Base-by-base conservation (phyloP, 2,113 vertebrate genomes). In the Eptatretus burgeri region DNA sequence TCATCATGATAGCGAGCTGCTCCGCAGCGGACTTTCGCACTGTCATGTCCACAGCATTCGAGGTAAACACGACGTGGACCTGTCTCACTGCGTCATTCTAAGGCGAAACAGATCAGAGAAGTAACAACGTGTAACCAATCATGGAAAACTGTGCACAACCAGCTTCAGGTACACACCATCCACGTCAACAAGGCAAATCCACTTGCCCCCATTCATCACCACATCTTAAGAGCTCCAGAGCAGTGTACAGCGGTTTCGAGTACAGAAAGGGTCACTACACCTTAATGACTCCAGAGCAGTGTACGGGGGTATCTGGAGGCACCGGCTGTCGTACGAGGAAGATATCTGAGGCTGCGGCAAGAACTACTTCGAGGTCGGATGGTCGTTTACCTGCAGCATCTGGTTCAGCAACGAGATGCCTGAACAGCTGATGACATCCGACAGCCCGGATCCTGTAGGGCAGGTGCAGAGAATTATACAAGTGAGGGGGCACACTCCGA, bases 21-120 rank as follows among this genome's bases (percentile, higher is more conserved):
- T 93, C 89, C 1, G 81, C 85, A 2, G 89, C 85, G 16, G 89
- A 93, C 70, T 77, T 83, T 14, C 76, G 76, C 68, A 96, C 70
- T 67, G 74, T 71, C 63, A 85, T 68, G 70, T 91, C 87, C 64
- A 87, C 71, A 5, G 77, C 77, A 63, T 82, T 79, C 9, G 85
- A 93, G 52, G 76, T 73, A 66, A 96, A 75, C 69, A 98, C 76
- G 52, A 70, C 71, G 71, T 79, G 85, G 0, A 98, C 75, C 70
- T 85, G 94, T 71, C 81, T 79, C 72, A 93, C 77, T 10, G 78
- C 79, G 69, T 89, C 84, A 72, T 76, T 73, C 91, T 98, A 68
- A 51, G 74, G 74, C 70, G n/a, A 14, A 41, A 41, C 27, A 41
- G 27, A 41, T 41, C 27, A 41, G 27, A 41, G 27, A 7, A 41